A percentile compares a stretch with the other conserved stretches of the same genome.
Evolutionary conservation across 2,797 vertebrate genomes (phyloP).

Genomic region (Pseudopleuronectes americanus): DNA sequence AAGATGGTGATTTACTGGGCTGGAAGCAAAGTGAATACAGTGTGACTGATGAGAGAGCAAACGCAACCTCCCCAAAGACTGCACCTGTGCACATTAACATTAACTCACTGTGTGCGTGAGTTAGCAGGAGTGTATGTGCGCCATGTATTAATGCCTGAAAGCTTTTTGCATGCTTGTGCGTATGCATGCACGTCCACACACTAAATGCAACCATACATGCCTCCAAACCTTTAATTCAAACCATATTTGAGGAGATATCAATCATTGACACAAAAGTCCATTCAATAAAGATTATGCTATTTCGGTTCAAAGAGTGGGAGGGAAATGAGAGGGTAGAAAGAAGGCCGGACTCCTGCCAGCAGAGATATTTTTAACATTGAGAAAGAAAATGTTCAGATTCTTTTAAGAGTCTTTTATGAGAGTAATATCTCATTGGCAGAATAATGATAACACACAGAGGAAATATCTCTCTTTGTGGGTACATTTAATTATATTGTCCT

Average conservation of each 20-base stretch:
- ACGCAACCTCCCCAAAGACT: slow-evolving; percentile 72
- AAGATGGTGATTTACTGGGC: slow-evolving; percentile 72
- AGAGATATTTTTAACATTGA: slow-evolving; percentile 69
- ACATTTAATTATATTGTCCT: slow-evolving; percentile 56
- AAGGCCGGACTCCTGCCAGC: slow-evolving; percentile 63
- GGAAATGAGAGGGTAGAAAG: slow-evolving; percentile 63
- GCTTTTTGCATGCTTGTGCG: slow-evolving; percentile 42
- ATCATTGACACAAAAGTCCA: slow-evolving; percentile 64
- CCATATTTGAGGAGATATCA: slow-evolving; percentile 64
- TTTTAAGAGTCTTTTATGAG: slow-evolving; percentile 37
- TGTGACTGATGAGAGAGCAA: slow-evolving; percentile 79
- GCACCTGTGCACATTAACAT: slow-evolving; percentile 76
- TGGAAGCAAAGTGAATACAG: slow-evolving; percentile 79
- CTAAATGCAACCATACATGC: slow-evolving; percentile 69
- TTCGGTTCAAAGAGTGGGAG: slow-evolving; percentile 72
- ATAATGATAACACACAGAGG: slow-evolving; percentile 43
- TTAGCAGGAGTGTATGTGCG: slow-evolving; percentile 23
- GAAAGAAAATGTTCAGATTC: no score
- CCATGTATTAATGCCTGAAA: slow-evolving; percentile 50
- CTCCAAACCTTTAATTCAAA: slow-evolving; percentile 68
- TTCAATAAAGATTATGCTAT: slow-evolving; percentile 61
- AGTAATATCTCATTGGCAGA: slow-evolving; percentile 34
- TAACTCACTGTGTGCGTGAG: slow-evolving; percentile 57
- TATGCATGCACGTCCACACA: slow-evolving; percentile 38
- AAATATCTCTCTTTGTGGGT: slow-evolving; percentile 53